These are phyloP conservation scores for Leucophenga varia DNA, from an alignment of 1,140 invertebrate genomes.

Conservation along the genomic window DNA sequence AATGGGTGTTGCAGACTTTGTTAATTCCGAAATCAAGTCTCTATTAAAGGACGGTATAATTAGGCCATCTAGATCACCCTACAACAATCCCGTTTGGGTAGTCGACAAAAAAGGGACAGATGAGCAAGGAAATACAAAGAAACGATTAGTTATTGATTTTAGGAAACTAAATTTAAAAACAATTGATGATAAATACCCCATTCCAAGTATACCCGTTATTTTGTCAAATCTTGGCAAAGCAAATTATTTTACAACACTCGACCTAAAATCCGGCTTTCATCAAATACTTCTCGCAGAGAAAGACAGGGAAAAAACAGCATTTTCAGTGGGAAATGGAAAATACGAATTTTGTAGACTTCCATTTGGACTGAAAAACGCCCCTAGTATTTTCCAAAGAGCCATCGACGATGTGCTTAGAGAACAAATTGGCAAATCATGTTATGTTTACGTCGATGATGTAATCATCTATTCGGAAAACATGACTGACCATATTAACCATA, in stretches of 20 bases:
- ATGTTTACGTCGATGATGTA: constrained; percentile 14
- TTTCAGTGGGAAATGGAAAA: no score
- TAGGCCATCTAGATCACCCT: constrained; percentile 13
- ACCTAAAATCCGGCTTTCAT: constrained; percentile 59
- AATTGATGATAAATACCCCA: constrained; percentile 55
- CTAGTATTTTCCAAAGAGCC: constrained; percentile 13
- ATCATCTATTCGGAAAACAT: constrained; percentile 8
- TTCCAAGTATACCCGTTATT: constrained; percentile 58
- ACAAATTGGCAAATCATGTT: constrained; percentile 4
- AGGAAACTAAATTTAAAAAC: no score
- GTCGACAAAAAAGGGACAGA: constrained; percentile 2
- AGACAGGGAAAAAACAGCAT: no score
- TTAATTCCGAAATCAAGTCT: no score
- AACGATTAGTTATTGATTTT: constrained; percentile 1
- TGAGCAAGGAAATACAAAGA: neutral
- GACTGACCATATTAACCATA: constrained; percentile 6
- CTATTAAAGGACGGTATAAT: neutral
- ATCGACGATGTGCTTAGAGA: constrained; percentile 7
- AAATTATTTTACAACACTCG: constrained; percentile 55
- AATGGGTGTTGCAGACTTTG: no score
- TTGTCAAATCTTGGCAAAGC: constrained; percentile 50
- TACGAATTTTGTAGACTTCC: constrained; percentile 29
- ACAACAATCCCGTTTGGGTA: constrained; percentile 12
- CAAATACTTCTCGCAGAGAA: constrained; percentile 55
- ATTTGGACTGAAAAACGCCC: constrained; percentile 30